Evolutionary conservation across 2,797 vertebrate species (phyloP), one percentile per base, ranked within the genome.

Genomic region (Strix occidentalis): DNA sequence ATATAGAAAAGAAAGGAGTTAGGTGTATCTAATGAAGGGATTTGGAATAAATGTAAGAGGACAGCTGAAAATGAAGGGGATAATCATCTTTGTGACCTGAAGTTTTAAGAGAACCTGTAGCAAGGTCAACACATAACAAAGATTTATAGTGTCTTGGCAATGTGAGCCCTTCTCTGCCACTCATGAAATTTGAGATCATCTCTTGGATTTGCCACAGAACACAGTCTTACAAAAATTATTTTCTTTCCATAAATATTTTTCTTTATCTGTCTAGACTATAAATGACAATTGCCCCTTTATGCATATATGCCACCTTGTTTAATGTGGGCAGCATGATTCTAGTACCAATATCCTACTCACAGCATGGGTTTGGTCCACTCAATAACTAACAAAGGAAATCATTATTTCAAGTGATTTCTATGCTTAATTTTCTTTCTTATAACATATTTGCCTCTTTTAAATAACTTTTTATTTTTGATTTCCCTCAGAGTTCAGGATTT

Each of bases 281-380:
- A 75, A 81, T 61, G 31, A 6, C 5, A 69, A 31, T 64, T 71
- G 2, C 0, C 3, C 8, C 54, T 65, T 71, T 57, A 15, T 58
- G 5, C 0, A 0, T 75, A 9, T 37, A 5, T 9, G 46, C 35
- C 4, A 51, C 8, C 16, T 48, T 65, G 18, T 9, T 24, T 29
- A 13, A 6, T 29, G 41, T 80, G 15, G 5, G 7, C n/a, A 56
- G 13, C 7, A 1, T 25, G 28, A 86, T 64, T 79, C 18, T 39
- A 17, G 16, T 35, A 43, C 13, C 9, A 39, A 7, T 70, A 74
- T 43, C 6, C 3, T 88, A 37, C 33, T 76, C 13, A 35, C 23
- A 43, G 7, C 11, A 9, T n/a, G 11, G 7, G 4, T 24, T 66
- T 77, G 9, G 6, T 43, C 39, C 24, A 37, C 21, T 65, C 24